A percentile compares a stretch with the other conserved stretches of the same genome.
phyloP scores from a whole-genome alignment of 2,113 vertebrate species.

The Sigmodon hispidus region DNA sequence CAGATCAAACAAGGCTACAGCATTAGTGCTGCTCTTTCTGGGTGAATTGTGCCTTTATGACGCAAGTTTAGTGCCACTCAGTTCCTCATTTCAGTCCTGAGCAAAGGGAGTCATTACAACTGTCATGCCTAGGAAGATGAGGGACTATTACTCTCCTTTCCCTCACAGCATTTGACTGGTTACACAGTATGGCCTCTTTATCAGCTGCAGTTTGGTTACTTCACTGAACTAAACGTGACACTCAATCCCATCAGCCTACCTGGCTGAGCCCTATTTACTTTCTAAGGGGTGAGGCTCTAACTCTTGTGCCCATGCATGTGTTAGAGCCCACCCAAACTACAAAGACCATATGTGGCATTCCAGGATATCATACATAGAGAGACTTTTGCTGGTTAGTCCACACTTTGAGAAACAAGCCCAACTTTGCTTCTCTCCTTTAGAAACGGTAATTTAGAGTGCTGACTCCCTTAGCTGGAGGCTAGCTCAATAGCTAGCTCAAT shows the following conservation, averaged over 20 bases:
- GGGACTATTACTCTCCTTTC: background rate
- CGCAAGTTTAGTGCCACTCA: background rate
- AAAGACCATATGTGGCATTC: background rate
- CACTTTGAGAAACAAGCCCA: slow-evolving; percentile 1
- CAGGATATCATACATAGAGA: background rate
- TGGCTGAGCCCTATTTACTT: slow-evolving; percentile 7
- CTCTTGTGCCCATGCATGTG: background rate
- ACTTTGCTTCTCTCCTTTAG: background rate
- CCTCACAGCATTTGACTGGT: background rate
- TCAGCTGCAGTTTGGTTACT: background rate
- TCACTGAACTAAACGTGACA: background rate
- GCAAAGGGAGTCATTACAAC: background rate
- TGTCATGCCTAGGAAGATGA: background rate
- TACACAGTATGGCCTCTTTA: background rate
- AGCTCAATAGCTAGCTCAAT: slow-evolving; percentile 19
- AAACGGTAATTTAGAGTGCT: slow-evolving; percentile 13
- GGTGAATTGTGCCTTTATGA: slow-evolving; percentile 17
- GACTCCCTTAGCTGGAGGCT: background rate
- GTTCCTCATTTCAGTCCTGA: slow-evolving; percentile 28
- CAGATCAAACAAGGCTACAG: slow-evolving; percentile 42
- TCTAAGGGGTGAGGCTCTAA: slow-evolving; percentile 14
- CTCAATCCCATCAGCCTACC: background rate
- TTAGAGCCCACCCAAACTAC: background rate
- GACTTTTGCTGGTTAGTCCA: background rate
- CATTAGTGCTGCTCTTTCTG: background rate